Conservation (phyloP, 2,797 vertebrate genomes). For the Simalia tracyae region DNA sequence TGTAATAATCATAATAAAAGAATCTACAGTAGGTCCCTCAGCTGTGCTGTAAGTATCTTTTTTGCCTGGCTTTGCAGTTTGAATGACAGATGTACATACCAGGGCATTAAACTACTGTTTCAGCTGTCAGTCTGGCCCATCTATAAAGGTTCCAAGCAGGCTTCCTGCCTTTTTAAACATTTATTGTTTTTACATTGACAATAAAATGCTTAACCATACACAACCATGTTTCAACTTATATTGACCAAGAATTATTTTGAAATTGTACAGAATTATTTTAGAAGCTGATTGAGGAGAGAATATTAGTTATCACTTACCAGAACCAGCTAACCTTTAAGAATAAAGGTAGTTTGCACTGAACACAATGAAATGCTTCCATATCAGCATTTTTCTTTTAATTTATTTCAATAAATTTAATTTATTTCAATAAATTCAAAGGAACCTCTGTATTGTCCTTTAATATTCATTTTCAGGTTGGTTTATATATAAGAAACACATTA, state of each 20-base stretch:
- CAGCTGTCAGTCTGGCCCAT: background rate
- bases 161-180: background rate
- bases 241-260: background rate
- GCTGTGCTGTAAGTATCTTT: background rate
- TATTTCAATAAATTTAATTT: background rate
- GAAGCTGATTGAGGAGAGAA: background rate
- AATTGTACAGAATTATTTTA: background rate
- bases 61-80: background rate
- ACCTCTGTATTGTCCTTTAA: background rate
- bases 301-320: background rate
- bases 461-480: background rate
- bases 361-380: background rate
- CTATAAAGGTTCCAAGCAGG: background rate
- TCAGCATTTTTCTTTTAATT: background rate
- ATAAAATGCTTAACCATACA: background rate
- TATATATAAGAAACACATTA: background rate
- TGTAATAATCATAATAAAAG: background rate
- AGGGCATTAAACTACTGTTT: background rate
- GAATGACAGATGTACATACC: slow-evolving; percentile 19
- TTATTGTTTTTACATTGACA: background rate
- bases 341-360: background rate
- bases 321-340: background rate
- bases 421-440: background rate
- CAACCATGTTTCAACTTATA: background rate
- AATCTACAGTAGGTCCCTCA: background rate